phyloP scores from a whole-genome alignment of 2,113 vertebrate genomes.

The Heterotilapia buettikoferi region DNA sequence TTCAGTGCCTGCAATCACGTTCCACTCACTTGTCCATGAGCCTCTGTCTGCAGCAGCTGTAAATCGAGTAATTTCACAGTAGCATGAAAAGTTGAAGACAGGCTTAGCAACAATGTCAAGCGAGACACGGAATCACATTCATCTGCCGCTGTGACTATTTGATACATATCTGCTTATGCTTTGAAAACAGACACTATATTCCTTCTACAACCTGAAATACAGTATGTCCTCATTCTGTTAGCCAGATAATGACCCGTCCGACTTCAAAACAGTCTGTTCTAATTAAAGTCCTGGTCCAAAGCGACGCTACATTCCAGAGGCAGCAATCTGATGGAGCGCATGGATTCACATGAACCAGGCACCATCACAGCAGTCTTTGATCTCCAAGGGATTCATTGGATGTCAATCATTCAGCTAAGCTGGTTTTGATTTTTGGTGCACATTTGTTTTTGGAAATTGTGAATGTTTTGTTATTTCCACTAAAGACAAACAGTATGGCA shows the following conservation, averaged over 20 bases:
- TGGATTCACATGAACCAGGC: conserved; percentile 36
- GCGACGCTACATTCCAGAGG: conserved; percentile 50
- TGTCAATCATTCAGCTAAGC: conserved; percentile 34
- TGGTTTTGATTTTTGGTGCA: background rate
- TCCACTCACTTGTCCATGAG: conserved; percentile 1
- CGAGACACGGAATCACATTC: conserved; percentile 29
- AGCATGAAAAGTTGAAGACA: conserved; percentile 23
- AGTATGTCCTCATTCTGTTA: conserved; percentile 8
- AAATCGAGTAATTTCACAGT: conserved; percentile 38
- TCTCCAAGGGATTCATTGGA: conserved; percentile 36
- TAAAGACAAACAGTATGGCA: background rate
- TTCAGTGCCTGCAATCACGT: background rate
- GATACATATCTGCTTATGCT: conserved; percentile 33
- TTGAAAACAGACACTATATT: conserved; percentile 22
- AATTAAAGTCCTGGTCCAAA: conserved; percentile 56
- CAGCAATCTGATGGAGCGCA: conserved; percentile 54
- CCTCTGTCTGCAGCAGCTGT: conserved; percentile 10
- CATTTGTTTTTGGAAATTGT: conserved; percentile 22
- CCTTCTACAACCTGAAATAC: conserved; percentile 20
- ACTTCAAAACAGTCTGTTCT: conserved; percentile 60
- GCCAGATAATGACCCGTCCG: conserved; percentile 44
- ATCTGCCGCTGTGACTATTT: conserved; percentile 32
- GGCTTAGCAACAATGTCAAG: conserved; percentile 25
- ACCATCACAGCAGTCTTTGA: conserved; percentile 38
- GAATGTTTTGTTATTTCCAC: background rate